phyloP scores from a whole-genome alignment of 2,797 vertebrate species.

The Rhyacichthys aspro region DNA sequence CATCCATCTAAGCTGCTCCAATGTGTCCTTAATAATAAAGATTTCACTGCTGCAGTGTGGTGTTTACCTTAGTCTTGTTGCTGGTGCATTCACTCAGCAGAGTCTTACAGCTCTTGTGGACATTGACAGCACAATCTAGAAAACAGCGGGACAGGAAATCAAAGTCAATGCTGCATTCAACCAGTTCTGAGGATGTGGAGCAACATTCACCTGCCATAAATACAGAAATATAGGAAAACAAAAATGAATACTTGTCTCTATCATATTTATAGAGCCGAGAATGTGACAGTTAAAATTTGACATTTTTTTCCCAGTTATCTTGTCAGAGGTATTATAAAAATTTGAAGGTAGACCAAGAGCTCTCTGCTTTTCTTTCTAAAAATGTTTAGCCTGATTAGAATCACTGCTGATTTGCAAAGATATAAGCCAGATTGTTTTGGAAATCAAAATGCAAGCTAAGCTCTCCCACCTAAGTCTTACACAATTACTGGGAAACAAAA shows the following conservation, averaged over 20 bases:
- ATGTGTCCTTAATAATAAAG: too few species aligned
- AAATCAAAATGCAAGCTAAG: conserved; percentile 15
- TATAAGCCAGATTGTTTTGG: conserved; percentile 36
- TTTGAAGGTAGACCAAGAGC: background rate
- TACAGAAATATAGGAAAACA: too few species aligned
- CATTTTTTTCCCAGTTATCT: too few species aligned
- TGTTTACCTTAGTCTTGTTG: conserved; percentile 86
- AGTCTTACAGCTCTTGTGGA: conserved; percentile 89
- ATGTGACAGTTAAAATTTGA: too few species aligned
- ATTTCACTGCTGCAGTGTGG: conserved; percentile 4
- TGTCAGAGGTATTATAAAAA: too few species aligned
- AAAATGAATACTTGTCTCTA: too few species aligned
- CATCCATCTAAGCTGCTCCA: background rate
- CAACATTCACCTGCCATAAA: background rate
- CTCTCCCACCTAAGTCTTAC: background rate
- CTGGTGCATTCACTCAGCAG: conserved; percentile 89
- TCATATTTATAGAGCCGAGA: too few species aligned
- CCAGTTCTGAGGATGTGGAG: background rate
- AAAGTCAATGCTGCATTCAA: conserved; percentile 27
- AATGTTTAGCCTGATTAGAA: conserved; percentile 16
- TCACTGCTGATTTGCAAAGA: conserved; percentile 33
- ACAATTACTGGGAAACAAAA: conserved; percentile 25
- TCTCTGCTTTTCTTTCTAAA: too few species aligned
- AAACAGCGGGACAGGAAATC: conserved; percentile 47
- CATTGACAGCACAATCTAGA: conserved; percentile 89